phyloP scores from a whole-genome alignment of 2,888 invertebrate genomes.

The Flexamia atlantica region DNA sequence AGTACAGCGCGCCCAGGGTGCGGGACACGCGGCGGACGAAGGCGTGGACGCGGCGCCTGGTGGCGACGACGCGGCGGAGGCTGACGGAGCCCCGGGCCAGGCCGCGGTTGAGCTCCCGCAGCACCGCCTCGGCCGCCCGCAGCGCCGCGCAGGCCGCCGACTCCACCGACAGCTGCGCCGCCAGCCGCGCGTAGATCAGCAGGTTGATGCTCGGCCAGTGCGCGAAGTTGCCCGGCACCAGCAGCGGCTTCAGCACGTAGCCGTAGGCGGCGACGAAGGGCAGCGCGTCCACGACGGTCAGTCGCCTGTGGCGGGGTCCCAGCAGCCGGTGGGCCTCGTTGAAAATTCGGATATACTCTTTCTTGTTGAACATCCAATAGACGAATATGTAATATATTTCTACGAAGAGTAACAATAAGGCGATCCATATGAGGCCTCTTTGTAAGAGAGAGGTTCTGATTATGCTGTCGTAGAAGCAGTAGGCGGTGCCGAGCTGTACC shows the following conservation, averaged over 20 bases:
- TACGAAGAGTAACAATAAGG: not conserved
- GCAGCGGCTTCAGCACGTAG: not conserved
- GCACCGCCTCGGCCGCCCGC: conserved; percentile 3
- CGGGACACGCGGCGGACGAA: not conserved
- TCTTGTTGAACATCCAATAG: not conserved
- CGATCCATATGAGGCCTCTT: not conserved
- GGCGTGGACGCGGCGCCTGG: not conserved
- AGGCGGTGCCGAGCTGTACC: not conserved
- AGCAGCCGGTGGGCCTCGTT: conserved; percentile 14
- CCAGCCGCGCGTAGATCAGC: not conserved
- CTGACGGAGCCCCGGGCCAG: no score
- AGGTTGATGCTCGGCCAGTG: conserved; percentile 3
- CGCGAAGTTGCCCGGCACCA: not conserved
- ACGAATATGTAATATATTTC: not conserved
- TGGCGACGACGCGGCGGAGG: not conserved
- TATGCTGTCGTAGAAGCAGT: not conserved
- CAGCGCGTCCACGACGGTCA: not conserved
- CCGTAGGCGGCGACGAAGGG: not conserved
- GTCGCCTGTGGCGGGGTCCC: not conserved
- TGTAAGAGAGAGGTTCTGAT: not conserved
- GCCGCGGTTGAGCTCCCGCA: not conserved
- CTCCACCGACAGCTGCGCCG: not conserved
- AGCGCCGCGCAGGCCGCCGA: not conserved
- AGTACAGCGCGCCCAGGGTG: not conserved
- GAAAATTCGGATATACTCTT: not conserved